Evolutionary conservation across 2,888 invertebrate species (phyloP).

Genomic region (Caenorhabditis uteleia): DNA sequence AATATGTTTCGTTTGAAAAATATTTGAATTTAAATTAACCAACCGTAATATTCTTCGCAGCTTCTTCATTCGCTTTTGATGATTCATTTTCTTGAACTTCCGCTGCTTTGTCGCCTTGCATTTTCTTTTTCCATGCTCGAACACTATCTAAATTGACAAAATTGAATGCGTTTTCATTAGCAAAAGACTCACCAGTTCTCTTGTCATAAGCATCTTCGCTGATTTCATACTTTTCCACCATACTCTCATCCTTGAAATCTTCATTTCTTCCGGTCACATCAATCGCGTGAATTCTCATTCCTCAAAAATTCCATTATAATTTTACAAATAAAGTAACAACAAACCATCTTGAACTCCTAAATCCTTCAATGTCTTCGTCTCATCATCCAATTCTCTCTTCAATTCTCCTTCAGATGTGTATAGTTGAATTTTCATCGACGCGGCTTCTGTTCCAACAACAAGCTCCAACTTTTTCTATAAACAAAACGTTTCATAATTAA

Average conservation of each 20-base stretch:
- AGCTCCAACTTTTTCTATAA: slow-evolving; percentile 54
- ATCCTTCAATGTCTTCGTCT: slow-evolving; percentile 41
- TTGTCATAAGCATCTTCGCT: slow-evolving; percentile 47
- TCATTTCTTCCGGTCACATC: slow-evolving; percentile 52
- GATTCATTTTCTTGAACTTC: slow-evolving; percentile 11
- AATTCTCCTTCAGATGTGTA: slow-evolving; percentile 42
- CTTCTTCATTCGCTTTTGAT: slow-evolving; percentile 24
- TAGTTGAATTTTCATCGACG: slow-evolving; percentile 46
- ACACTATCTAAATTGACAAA: slow-evolving; percentile 58
- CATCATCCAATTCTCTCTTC: slow-evolving; percentile 42
- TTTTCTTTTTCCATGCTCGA: slow-evolving; percentile 71
- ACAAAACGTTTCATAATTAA: background rate
- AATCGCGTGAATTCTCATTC: slow-evolving; percentile 46
- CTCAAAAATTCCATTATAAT: background rate
- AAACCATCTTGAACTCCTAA: slow-evolving; percentile 45
- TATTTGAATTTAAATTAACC: no score
- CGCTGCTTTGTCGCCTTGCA: slow-evolving; percentile 25
- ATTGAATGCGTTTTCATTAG: slow-evolving; percentile 1
- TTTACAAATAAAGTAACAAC: slow-evolving; percentile 4
- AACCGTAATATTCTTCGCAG: slow-evolving; percentile 36
- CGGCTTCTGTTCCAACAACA: slow-evolving; percentile 52
- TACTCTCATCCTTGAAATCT: slow-evolving; percentile 51
- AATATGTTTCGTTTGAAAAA: background rate
- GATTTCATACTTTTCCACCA: slow-evolving; percentile 61
- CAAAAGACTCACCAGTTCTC: slow-evolving; percentile 60